phyloP scores from a whole-genome alignment of 2,113 vertebrate genomes.

The Alectura lathami region DNA sequence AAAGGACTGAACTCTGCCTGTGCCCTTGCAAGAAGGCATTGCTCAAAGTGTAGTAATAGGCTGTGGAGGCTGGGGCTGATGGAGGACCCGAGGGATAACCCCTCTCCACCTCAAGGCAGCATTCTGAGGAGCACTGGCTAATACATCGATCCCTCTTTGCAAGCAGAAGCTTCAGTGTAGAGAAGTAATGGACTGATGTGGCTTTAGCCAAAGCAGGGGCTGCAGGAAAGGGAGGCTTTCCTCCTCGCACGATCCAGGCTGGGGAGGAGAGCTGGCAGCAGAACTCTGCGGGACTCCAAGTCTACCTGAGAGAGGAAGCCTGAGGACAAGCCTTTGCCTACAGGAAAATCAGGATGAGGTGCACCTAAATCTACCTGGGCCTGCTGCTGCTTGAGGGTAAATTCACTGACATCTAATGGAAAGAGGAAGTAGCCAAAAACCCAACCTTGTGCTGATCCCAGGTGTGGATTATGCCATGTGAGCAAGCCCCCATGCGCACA shows the following conservation, averaged over 20 bases:
- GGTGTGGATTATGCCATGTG: neutral
- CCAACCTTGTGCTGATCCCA: neutral
- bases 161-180: neutral
- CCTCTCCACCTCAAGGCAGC: neutral
- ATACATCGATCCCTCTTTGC: neutral
- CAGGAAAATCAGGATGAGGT: neutral
- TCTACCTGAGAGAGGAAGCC: neutral
- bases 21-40: neutral
- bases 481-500: neutral
- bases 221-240: neutral
- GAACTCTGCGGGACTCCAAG: neutral
- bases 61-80: neutral
- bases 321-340: neutral
- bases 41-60: neutral
- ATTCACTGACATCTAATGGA: neutral
- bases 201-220: fast-evolving
- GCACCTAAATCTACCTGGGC: neutral
- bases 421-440: neutral
- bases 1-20: neutral
- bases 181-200: neutral
- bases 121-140: neutral
- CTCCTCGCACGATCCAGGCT: neutral
- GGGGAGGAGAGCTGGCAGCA: neutral
- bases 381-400: neutral
- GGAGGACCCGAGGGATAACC: neutral